Evolutionary conservation across 2,113 vertebrate genomes (phyloP).

Genomic region (Nothoprocta perdicaria): DNA sequence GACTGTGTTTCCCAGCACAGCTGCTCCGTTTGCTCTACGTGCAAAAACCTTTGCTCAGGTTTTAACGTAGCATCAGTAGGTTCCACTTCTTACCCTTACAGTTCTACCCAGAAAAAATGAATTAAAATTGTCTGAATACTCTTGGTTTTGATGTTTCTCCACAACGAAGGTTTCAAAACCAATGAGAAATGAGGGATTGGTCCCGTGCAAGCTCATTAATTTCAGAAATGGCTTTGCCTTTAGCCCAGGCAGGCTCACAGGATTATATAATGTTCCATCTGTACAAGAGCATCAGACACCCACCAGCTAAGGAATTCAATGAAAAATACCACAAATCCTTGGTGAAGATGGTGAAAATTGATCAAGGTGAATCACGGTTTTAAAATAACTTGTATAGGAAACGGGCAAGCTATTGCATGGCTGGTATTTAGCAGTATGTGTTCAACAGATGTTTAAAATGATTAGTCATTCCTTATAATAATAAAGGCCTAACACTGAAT

Average conservation of each 20-base stretch:
- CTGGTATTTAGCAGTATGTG: neutral
- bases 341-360: neutral
- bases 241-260: neutral
- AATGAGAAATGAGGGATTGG: fast-evolving
- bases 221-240: neutral
- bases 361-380: neutral
- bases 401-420: fast-evolving
- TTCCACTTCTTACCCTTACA: fast-evolving
- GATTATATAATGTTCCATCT: neutral
- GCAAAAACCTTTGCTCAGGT: neutral
- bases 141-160: neutral
- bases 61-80: fast-evolving
- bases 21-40: fast-evolving
- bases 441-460: neutral
- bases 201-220: neutral
- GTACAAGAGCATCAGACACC: fast-evolving
- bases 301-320: fast-evolving
- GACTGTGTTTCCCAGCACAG: fast-evolving
- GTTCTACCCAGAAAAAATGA: neutral
- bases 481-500: neutral
- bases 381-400: neutral
- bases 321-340: fast-evolving
- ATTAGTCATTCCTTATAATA: neutral
- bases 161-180: fast-evolving
- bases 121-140: neutral